Evolutionary conservation across 2,797 vertebrate genomes (phyloP).

Genomic region (Sparus aurata): DNA sequence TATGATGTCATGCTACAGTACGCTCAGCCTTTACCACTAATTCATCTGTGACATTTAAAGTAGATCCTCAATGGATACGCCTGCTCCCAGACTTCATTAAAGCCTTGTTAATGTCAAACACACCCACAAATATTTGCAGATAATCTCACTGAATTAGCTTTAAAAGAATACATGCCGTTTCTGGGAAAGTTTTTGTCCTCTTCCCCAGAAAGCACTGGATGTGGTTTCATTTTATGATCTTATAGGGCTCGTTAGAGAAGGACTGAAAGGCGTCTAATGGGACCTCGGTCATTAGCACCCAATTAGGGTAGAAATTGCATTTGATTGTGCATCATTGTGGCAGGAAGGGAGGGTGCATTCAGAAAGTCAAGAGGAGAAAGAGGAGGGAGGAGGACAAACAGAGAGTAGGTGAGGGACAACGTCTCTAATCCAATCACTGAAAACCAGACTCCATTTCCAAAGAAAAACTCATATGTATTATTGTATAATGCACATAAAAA

Average conservation of each 20-base stretch:
- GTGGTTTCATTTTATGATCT: conserved; percentile 62
- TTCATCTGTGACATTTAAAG: conserved; percentile 37
- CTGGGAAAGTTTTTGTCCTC: conserved; percentile 52
- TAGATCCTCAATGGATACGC: background rate
- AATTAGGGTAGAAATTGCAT: conserved; percentile 54
- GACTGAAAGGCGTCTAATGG: conserved; percentile 58
- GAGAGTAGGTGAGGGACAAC: background rate
- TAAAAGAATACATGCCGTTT: conserved; percentile 33
- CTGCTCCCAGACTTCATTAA: conserved; percentile 15
- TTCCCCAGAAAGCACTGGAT: conserved; percentile 51
- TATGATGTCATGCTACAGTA: background rate
- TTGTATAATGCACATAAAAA: background rate
- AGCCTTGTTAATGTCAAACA: conserved; percentile 31
- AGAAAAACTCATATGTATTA: background rate
- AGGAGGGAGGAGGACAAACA: background rate
- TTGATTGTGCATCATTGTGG: conserved; percentile 51
- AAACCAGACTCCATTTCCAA: conserved; percentile 1
- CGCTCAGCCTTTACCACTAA: background rate
- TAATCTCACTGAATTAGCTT: conserved; percentile 37
- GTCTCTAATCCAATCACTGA: conserved; percentile 2
- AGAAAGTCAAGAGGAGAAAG: background rate
- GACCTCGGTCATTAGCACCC: conserved; percentile 65
- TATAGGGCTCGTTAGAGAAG: conserved; percentile 41
- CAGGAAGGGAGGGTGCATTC: conserved; percentile 14
- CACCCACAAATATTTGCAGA: conserved; percentile 28